These are phyloP conservation scores for Tanytarsus gracilentus DNA, from an alignment of 2,888 invertebrate genomes.

Conservation along the genomic window DNA sequence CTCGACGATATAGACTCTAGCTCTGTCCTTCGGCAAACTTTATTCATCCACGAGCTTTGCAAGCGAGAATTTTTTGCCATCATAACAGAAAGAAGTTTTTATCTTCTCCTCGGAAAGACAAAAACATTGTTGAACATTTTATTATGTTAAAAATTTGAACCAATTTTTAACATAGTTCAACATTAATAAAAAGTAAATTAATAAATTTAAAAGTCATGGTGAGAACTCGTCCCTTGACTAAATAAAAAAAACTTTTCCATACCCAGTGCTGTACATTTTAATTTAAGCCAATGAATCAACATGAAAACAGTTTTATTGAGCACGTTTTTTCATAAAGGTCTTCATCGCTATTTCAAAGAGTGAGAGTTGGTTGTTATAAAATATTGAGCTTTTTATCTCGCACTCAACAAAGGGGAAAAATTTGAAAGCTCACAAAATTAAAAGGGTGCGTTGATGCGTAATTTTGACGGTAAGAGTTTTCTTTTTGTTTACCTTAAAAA, in stretches of 20 bases:
- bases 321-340: conserved; percentile 16
- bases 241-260: too few relatives aligned
- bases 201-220: neutral
- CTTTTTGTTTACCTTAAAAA: too few relatives aligned
- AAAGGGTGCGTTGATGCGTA: neutral
- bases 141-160: too few relatives aligned
- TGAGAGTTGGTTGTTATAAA: neutral
- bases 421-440: neutral
- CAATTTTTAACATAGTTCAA: too few relatives aligned
- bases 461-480: too few relatives aligned
- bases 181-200: too few relatives aligned
- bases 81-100: conserved; percentile 16
- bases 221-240: neutral
- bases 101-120: too few relatives aligned
- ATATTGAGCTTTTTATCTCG: conserved; percentile 15
- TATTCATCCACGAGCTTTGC: too few relatives aligned
- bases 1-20: too few relatives aligned
- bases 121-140: too few relatives aligned
- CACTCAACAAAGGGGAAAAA: neutral
- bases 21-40: too few relatives aligned
- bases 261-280: conserved; percentile 14
- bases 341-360: too few relatives aligned
- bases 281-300: conserved; percentile 26
- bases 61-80: neutral
- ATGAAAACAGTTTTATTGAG: conserved; percentile 25